Percentiles rank a stretch among this genome's conserved stretches.
Conservation (phyloP, 2,888 invertebrate species). For the Diloba caeruleocephala region DNA sequence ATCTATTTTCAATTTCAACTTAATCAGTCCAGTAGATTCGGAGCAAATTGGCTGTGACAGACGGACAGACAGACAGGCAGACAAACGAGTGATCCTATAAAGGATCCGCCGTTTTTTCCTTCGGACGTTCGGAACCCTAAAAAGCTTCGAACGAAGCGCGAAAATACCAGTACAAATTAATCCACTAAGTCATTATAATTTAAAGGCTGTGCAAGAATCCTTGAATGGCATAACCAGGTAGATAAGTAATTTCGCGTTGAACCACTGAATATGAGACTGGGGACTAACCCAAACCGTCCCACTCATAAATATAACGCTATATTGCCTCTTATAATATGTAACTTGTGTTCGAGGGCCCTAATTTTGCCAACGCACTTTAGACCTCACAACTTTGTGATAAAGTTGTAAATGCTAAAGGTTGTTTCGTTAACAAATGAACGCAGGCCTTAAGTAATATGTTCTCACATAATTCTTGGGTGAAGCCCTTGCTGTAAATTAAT, state of each 20-base stretch:
- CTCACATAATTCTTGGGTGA: conserved; percentile 49
- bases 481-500: conserved; percentile 44
- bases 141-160: too few species aligned
- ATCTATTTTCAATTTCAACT: too few species aligned
- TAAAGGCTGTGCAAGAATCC: conserved; percentile 40
- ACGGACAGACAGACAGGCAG: too few species aligned
- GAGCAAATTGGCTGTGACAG: too few species aligned
- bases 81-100: too few species aligned
- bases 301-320: conserved; percentile 69
- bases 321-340: conserved; percentile 51
- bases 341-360: conserved; percentile 38
- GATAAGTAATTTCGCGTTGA: conserved; percentile 70
- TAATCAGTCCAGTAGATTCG: too few species aligned
- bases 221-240: conserved; percentile 59
- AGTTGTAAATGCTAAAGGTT: conserved; percentile 9
- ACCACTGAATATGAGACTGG: conserved; percentile 69
- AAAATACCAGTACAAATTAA: conserved; percentile 21
- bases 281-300: conserved; percentile 63
- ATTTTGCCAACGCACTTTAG: background rate
- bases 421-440: conserved; percentile 42
- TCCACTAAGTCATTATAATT: conserved; percentile 49
- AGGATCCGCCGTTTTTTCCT: too few species aligned
- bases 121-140: too few species aligned
- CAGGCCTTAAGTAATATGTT: conserved; percentile 55
- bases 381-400: background rate